phyloP scores from a whole-genome alignment of 1,140 invertebrate species.

The Coelopa frigida region DNA sequence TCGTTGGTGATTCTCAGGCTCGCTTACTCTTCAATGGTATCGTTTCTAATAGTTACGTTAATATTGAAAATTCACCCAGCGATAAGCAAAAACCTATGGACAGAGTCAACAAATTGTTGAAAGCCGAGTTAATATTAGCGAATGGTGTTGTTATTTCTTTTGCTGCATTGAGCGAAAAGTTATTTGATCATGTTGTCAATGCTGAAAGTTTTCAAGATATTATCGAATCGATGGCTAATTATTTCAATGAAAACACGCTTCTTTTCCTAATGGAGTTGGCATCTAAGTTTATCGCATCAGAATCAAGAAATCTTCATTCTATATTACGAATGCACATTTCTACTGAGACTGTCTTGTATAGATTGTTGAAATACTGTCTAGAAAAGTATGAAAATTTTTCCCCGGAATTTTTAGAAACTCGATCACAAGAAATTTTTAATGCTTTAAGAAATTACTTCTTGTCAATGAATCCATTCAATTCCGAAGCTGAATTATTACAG shows the following conservation, averaged over 20 bases:
- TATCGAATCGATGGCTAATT: slow-evolving; percentile 17
- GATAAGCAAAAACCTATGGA: not conserved
- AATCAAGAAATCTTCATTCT: slow-evolving; percentile 21
- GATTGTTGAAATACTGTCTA: slow-evolving; percentile 26
- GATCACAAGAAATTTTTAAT: slow-evolving; percentile 13
- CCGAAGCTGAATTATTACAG: no score
- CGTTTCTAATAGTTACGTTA: slow-evolving; percentile 9
- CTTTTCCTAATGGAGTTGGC: slow-evolving; percentile 24
- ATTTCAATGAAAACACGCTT: slow-evolving; percentile 21
- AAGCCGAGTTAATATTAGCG: not conserved
- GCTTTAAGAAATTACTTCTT: slow-evolving; percentile 16
- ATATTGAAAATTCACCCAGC: slow-evolving; percentile 15
- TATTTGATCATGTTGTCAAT: slow-evolving; percentile 25
- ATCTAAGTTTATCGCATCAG: slow-evolving; percentile 23
- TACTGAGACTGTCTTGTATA: slow-evolving; percentile 29
- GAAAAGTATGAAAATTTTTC: slow-evolving; percentile 18
- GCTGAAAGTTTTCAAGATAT: slow-evolving; percentile 25
- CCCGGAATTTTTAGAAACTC: slow-evolving; percentile 16
- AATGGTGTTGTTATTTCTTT: slow-evolving; percentile 13
- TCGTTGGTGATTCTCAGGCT: slow-evolving; percentile 15
- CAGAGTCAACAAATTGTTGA: not conserved
- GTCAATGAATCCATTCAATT: slow-evolving; percentile 26
- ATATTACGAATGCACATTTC: slow-evolving; percentile 27
- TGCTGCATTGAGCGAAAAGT: slow-evolving; percentile 20
- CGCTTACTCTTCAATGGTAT: not conserved